Conservation (phyloP, 37 sponge, comb jelly and placozoan species). For the Mnemiopsis leidyi region DNA sequence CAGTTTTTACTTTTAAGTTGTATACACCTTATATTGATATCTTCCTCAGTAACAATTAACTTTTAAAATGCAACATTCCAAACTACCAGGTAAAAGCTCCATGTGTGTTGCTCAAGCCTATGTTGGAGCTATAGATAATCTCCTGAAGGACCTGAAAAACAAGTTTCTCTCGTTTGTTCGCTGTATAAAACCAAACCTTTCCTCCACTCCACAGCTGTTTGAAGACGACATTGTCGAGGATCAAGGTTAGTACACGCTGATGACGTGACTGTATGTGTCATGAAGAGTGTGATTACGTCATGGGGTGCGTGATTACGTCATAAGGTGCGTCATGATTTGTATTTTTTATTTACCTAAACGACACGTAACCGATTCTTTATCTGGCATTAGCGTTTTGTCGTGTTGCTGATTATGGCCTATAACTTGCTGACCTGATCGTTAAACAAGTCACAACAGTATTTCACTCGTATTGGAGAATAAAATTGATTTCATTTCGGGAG, state of each 20-base stretch:
- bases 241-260: neutral
- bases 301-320: neutral
- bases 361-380: neutral
- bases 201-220: conserved; percentile 13
- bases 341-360: no score
- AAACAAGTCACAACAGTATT: neutral
- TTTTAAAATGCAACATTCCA: no score
- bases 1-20: no score
- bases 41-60: no score
- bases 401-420: neutral
- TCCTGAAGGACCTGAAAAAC: conserved; percentile 47
- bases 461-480: neutral
- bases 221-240: conserved; percentile 28
- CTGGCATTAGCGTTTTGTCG: neutral
- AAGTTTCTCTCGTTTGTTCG: conserved; percentile 36
- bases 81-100: neutral
- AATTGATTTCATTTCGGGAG: no score
- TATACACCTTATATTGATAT: no score
- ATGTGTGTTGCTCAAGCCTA: conserved; percentile 23
- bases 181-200: conserved; percentile 28
- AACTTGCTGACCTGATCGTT: neutral
- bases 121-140: neutral
- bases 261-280: neutral
- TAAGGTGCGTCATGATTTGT: no score
- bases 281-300: neutral